These are phyloP conservation scores for Auanema freiburgensis DNA, from an alignment of 2,888 invertebrate genomes.

Conservation along the genomic window DNA sequence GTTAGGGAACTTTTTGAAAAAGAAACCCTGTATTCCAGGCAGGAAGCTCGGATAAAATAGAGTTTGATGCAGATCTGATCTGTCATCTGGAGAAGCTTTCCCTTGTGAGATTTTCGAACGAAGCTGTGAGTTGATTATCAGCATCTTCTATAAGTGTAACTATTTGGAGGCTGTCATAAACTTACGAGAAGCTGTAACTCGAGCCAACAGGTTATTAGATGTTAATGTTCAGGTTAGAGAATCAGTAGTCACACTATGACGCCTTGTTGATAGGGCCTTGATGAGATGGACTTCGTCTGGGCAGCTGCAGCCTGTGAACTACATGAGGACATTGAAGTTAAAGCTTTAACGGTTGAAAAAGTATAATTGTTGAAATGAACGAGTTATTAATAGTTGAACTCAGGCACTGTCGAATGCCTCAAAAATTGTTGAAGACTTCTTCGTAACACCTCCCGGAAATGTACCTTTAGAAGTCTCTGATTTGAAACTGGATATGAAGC, in stretches of 20 bases:
- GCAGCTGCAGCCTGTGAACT: conserved; percentile 43
- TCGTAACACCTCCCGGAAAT: conserved; percentile 50
- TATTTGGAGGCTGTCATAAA: conserved; percentile 32
- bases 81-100: conserved; percentile 41
- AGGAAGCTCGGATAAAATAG: too few species aligned
- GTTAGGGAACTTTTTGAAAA: too few species aligned
- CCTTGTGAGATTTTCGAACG: conserved; percentile 35
- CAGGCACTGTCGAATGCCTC: conserved; percentile 34
- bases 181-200: conserved; percentile 30
- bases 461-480: conserved; percentile 37
- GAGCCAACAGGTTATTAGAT: conserved; percentile 34
- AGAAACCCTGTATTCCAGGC: too few species aligned
- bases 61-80: conserved; percentile 34
- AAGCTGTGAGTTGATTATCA: conserved; percentile 9
- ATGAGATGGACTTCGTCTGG: conserved; percentile 27
- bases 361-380: neutral
- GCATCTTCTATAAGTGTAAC: too few species aligned
- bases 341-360: conserved; percentile 30
- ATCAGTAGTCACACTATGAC: too few species aligned
- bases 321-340: conserved; percentile 35
- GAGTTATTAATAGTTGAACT: neutral
- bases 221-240: conserved; percentile 36
- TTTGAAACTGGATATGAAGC: conserved; percentile 26
- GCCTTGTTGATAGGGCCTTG: conserved; percentile 9
- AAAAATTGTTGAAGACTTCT: conserved; percentile 36